Evolutionary conservation across 2,113 vertebrate species (phyloP).

Genomic region (Cochlearius cochlearius): DNA sequence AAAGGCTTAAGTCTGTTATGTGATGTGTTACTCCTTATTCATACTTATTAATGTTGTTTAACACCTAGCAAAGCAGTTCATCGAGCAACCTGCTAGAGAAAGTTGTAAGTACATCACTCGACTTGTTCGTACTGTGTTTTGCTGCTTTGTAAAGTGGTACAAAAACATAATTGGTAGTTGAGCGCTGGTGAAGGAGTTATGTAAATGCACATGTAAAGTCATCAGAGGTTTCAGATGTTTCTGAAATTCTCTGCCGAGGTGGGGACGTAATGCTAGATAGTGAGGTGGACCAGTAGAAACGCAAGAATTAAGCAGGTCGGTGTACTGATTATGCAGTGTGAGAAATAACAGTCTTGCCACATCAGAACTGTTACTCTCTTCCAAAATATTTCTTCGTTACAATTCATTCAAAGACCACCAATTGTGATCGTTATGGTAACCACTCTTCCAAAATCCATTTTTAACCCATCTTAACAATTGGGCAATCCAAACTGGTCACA

Average conservation of each 20-base stretch:
- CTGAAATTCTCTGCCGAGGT: not conserved
- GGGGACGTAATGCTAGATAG: not conserved
- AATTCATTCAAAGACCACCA: not conserved
- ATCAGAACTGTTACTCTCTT: not conserved
- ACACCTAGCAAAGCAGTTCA: not conserved
- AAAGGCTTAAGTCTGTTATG: not conserved
- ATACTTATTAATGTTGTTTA: not conserved
- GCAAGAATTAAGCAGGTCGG: not conserved
- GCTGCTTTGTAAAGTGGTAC: not conserved
- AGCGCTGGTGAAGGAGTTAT: not conserved
- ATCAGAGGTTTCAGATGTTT: not conserved
- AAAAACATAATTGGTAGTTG: not conserved
- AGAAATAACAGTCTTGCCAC: not conserved
- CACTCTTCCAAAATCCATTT: not conserved
- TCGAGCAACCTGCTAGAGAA: not conserved
- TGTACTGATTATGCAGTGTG: not conserved
- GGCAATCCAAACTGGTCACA: not conserved
- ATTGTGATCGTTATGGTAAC: not conserved
- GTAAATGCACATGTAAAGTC: not conserved
- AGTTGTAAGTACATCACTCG: not conserved
- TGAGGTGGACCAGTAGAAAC: not conserved
- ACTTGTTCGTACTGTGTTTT: not conserved
- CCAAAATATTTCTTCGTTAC: not conserved
- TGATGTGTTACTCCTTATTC: not conserved
- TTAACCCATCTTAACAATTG: not conserved